A percentile compares a stretch with the other conserved stretches of the same genome.
Conservation (phyloP, 2,113 vertebrate species). For the Sakesphorus luctuosus region DNA sequence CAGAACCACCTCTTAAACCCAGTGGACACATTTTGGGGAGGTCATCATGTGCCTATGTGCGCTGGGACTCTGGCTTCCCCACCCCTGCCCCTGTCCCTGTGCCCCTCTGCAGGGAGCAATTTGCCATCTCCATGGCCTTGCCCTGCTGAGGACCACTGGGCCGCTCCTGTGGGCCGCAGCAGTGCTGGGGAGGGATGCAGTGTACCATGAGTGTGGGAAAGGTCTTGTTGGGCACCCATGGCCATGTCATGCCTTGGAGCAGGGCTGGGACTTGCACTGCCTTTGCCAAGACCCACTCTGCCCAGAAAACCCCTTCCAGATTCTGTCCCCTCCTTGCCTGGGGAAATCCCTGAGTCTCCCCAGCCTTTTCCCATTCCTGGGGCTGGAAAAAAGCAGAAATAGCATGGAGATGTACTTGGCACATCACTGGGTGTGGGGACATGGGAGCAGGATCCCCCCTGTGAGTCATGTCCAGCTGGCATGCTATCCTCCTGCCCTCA, state of each 20-base stretch:
- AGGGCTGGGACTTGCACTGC: neutral
- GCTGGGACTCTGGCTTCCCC: neutral
- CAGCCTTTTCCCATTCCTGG: rapidly evolving
- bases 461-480: neutral
- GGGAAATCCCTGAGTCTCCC: neutral
- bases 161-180: neutral
- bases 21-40: rapidly evolving
- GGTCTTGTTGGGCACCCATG: neutral
- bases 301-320: neutral
- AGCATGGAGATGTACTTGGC: neutral
- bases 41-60: rapidly evolving
- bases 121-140: neutral
- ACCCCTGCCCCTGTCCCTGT: neutral
- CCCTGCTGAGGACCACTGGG: neutral
- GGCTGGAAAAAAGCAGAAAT: rapidly evolving
- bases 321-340: neutral
- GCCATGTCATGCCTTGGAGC: neutral
- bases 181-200: neutral
- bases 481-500: rapidly evolving
- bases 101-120: neutral
- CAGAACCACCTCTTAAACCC: neutral
- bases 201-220: rapidly evolving
- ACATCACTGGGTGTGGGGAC: neutral
- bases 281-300: neutral
- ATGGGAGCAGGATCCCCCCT: rapidly evolving